Conservation (phyloP, 2,797 vertebrate species). For the Acropternis orthonyx region DNA sequence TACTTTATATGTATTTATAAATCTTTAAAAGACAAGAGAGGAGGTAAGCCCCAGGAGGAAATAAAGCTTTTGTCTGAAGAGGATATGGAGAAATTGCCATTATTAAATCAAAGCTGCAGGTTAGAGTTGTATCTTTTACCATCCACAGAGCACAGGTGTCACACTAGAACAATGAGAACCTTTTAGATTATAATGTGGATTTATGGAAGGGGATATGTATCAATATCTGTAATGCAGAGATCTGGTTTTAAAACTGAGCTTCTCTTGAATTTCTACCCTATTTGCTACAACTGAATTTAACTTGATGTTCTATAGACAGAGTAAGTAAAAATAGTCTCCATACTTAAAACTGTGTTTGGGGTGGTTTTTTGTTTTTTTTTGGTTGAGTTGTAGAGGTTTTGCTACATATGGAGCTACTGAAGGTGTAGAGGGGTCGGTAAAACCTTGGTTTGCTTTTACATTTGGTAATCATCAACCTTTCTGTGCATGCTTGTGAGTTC, state of each 20-base stretch:
- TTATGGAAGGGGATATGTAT: background rate
- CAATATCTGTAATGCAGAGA: background rate
- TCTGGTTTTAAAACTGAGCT: background rate
- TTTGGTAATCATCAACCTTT: background rate
- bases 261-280: background rate
- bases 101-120: background rate
- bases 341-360: background rate
- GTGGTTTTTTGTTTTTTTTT: background rate
- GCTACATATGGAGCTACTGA: fast-evolving
- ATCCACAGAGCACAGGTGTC: background rate
- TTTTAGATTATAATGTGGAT: background rate
- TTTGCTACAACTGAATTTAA: background rate
- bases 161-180: background rate
- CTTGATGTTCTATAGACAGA: fast-evolving
- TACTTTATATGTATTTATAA: fast-evolving
- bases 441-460: background rate
- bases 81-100: background rate
- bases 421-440: background rate
- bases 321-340: background rate
- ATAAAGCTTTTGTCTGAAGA: background rate
- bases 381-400: background rate
- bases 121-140: background rate
- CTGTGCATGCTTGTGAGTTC: background rate
- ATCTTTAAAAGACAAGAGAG: fast-evolving
- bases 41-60: background rate